Base-by-base conservation (phyloP, 2,113 vertebrate species). In the Vulpes ferrilata region DNA sequence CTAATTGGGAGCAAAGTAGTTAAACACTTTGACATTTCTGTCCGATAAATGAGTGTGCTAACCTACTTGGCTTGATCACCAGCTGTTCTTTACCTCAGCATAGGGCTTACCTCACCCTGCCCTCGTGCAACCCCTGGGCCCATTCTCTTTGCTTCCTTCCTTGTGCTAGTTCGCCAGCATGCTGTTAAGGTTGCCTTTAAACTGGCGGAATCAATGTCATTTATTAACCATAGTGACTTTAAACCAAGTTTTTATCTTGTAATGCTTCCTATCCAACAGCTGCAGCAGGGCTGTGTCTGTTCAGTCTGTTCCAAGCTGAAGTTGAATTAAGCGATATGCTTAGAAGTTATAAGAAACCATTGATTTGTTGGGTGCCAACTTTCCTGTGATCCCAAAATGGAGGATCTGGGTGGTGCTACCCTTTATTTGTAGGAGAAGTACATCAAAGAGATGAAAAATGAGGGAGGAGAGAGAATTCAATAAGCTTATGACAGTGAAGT, bases 141-240 rank as follows among this genome's bases (percentile, higher is more conserved):
- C 93, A 20, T 92, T 95, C 93, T 7, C 35, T 81, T 88, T 51
- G 87, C 79, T 98, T 97, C 98, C 97, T 97, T 97, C 97, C 96
- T 88, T 83, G 82, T 79, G 59, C 83, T 94, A 5, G n/a, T 57
- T 88, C n/a, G 38, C 59, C 76, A 76, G 83, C 79, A 43, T 78
- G 60, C 71, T 65, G 53, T 89, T 69, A 80, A 89, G 74, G 48
- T 80, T 90, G 84, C 83, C 88, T 88, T 95, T 85, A 95, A 88
- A 73, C 93, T 90, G 92, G 81, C 94, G 78, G 90, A 97, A 85
- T 95, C 90, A 94, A 88, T 78, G 95, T 93, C 88, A 98, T 82
- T 97, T 93, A 98, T 98, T 98, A 98, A 96, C 98, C 88, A 92
- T 0, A 88, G 76, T 92, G 90, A 97, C 97, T 94, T 97, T 92